Evolutionary conservation across 1,140 invertebrate genomes (phyloP), one percentile per base, ranked within the genome.

Genomic region (Rhynchophorus ferrugineus): DNA sequence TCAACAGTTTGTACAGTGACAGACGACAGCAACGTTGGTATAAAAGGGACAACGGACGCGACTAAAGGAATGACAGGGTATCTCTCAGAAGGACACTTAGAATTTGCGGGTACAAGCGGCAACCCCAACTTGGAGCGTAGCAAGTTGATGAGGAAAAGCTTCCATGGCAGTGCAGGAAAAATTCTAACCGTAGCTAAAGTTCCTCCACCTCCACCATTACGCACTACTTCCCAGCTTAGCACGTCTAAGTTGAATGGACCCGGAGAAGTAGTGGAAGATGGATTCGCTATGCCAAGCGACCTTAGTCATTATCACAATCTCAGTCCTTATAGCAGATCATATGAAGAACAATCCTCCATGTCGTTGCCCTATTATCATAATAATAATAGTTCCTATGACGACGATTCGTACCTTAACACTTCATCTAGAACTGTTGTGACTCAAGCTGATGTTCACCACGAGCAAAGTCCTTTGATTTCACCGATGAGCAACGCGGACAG

Each of bases 101-200:
- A 92, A 61, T 87, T 84, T 60, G 61, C 73, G n/a, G 71, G 75
- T n/a, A 75, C 70, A 58, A 74, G 74, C 3, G 69, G 82, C 7
- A 91, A 91, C 71, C 85, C 88, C 1, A 91, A 89, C 63, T 73
- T 91, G 17, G 87, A 91, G 66, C 76, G 86, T 58, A 91, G 87
- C 71, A 87, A 86, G 63, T 71, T 91, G 37, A 92, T 91, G 88
- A 78, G 88, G 61, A 91, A 91, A 62, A 91, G 87, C 69, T 89
- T 91, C 67, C 86, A 91, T 66, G 85, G 86, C 19, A 91, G 85
- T 62, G 83, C 83, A 3, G 80, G 84, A 0, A 87, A 88, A 69
- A 80, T 83, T 57, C 67, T 90, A 49, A 85, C 85, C 19, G 82
- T 82, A 44, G 82, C 87, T 19, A 91, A 91, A 75, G 87, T 91